These are phyloP conservation scores for Andrena hattorfiana DNA, from an alignment of 2,888 invertebrate genomes.

Conservation along the genomic window DNA sequence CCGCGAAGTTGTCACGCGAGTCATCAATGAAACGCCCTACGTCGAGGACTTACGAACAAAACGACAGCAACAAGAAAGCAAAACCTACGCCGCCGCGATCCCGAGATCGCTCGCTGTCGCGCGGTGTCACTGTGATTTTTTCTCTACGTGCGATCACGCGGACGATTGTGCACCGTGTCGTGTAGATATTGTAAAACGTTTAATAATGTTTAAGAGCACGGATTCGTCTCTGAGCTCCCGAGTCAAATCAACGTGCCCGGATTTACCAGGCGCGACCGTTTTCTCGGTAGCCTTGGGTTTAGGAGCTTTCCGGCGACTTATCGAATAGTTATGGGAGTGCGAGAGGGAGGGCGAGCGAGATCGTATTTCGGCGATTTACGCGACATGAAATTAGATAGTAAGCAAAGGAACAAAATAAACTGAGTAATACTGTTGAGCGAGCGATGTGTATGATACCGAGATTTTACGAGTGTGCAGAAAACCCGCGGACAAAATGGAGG, in stretches of 20 bases:
- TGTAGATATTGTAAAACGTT: constrained; percentile 53
- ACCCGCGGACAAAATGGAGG: constrained; percentile 6
- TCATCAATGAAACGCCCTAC: constrained; percentile 10
- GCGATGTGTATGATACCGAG: constrained; percentile 73
- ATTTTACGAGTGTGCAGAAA: constrained; percentile 50
- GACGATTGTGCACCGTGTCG: constrained; percentile 45
- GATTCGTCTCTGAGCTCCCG: constrained; percentile 16
- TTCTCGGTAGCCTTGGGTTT: constrained; percentile 7
- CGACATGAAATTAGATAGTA: constrained; percentile 44
- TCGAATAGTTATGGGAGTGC: constrained; percentile 46
- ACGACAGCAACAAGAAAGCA: neutral
- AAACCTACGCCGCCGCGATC: constrained; percentile 19
- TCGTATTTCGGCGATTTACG: constrained; percentile 65
- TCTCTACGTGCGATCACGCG: constrained; percentile 47
- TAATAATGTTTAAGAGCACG: constrained; percentile 36
- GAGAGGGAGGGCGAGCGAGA: constrained; percentile 13
- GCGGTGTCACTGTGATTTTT: constrained; percentile 56
- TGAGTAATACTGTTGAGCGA: constrained; percentile 45
- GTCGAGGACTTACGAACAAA: neutral
- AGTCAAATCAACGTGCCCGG: constrained; percentile 19
- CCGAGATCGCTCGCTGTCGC: constrained; percentile 14
- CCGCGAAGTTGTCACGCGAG: constrained; percentile 6
- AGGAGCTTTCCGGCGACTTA: constrained; percentile 31
- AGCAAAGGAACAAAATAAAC: constrained; percentile 28
- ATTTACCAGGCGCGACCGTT: constrained; percentile 20